Evolutionary conservation across 2,113 vertebrate genomes (phyloP).

Genomic region (Macaca fascicularis): T2T-MFA8v1.1 NC_088378.1:145048501-145049000

Average conservation of each 20-base stretch:
- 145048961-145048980: not conserved
- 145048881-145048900: not conserved
- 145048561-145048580: not conserved
- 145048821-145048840: not conserved
- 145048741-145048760: not conserved
- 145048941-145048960: not conserved
- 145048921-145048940: not conserved
- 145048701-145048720: not conserved
- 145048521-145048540: not conserved
- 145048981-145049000: not conserved
- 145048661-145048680: not conserved
- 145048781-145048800: not conserved
- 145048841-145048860: not conserved
- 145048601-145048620: not conserved
- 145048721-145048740: not conserved
- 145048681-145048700: accelerated
- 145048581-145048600: accelerated
- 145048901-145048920: not conserved
- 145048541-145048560: too few species aligned
- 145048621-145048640: accelerated
- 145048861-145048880: not conserved
- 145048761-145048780: not conserved
- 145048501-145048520: not conserved
- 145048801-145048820: not conserved
- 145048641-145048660: too few species aligned